Conservation (phyloP, 2,797 vertebrate species). For the Odontamblyopus lacepedii region DNA sequence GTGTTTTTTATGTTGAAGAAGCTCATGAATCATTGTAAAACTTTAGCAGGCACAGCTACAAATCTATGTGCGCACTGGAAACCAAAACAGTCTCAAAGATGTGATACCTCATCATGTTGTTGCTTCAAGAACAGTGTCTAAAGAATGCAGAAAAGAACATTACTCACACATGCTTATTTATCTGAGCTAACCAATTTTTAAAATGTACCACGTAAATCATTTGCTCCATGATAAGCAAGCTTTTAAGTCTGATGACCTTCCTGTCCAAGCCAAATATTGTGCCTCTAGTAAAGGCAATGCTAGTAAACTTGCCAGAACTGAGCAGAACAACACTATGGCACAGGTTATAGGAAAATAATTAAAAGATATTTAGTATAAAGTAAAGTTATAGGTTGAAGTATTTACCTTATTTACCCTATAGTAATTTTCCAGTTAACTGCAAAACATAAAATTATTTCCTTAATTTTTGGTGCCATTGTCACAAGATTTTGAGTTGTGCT, state of each 20-base stretch:
- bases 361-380: too few species aligned
- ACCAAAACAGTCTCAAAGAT: conserved; percentile 4
- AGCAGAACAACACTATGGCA: too few species aligned
- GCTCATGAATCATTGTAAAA: not conserved
- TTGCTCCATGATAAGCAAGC: not conserved
- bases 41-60: conserved; percentile 2
- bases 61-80: not conserved
- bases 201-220: not conserved
- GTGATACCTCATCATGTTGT: not conserved
- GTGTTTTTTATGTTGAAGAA: conserved; percentile 5
- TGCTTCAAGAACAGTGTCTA: not conserved
- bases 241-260: too few species aligned
- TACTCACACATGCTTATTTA: not conserved
- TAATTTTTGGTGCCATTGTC: not conserved
- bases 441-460: too few species aligned
- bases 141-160: conserved; percentile 9
- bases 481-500: not conserved
- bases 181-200: not conserved
- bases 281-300: not conserved
- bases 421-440: not conserved
- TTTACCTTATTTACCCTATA: not conserved
- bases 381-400: too few species aligned
- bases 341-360: too few species aligned
- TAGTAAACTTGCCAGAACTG: too few species aligned
- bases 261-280: not conserved